These are phyloP conservation scores for Cheilosia impressa DNA, from an alignment of 2,888 invertebrate genomes.

Conservation along the genomic window DNA sequence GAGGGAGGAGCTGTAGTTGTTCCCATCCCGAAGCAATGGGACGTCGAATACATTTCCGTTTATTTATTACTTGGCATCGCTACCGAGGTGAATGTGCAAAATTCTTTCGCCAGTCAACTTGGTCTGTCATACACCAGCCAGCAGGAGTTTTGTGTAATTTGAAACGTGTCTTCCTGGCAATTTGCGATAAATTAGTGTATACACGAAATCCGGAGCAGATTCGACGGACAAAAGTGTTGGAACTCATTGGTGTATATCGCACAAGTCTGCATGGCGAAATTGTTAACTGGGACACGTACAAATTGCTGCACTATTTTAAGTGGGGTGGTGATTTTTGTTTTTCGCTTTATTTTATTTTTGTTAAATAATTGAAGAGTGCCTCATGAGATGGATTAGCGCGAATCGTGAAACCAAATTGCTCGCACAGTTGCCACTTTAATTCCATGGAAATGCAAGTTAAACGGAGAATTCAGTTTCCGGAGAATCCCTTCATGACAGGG, in stretches of 20 bases:
- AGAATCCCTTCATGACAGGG: not conserved
- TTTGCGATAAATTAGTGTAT: conserved; percentile 66
- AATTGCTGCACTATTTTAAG: conserved; percentile 1
- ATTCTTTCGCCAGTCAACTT: conserved; percentile 42
- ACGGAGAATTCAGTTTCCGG: not conserved
- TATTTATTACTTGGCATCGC: conserved; percentile 73
- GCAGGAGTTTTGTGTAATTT: conserved; percentile 57
- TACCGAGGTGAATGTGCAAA: conserved; percentile 43
- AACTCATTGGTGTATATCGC: conserved; percentile 4
- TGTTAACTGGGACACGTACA: not conserved
- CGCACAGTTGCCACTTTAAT: not conserved
- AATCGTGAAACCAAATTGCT: not conserved
- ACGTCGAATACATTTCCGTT: conserved; percentile 62
- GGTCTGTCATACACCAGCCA: conserved; percentile 37
- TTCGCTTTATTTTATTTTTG: not conserved
- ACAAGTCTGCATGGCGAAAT: conserved; percentile 20
- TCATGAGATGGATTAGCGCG: conserved; percentile 2
- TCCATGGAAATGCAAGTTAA: no score
- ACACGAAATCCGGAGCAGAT: conserved; percentile 56
- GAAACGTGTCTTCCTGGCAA: conserved; percentile 75
- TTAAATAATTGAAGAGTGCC: not conserved
- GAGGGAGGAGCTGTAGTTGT: not conserved
- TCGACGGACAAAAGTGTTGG: conserved; percentile 20
- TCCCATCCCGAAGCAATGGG: conserved; percentile 14
- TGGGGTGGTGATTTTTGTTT: not conserved